Percentiles rank a stretch among this genome's conserved stretches.
phyloP scores from a whole-genome alignment of 1,140 invertebrate species.

The Tyrophagus putrescentiae region DNA sequence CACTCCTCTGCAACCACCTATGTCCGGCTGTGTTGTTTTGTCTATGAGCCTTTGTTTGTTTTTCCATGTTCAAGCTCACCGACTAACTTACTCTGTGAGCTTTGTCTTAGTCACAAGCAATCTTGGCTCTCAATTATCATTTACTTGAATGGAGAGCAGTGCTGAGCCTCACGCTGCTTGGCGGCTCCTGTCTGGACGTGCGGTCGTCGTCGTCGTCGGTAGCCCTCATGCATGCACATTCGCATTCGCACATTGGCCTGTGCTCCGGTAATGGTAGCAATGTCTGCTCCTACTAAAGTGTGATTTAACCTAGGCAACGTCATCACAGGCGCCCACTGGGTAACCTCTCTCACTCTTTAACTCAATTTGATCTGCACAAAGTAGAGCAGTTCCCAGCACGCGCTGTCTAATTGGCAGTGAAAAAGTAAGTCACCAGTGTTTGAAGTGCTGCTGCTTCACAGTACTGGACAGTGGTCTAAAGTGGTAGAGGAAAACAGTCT shows the following conservation, averaged over 20 bases:
- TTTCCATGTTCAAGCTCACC: not conserved
- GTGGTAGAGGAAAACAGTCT: too few relatives aligned
- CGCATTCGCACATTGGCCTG: too few relatives aligned
- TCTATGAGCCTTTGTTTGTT: conserved; percentile 16
- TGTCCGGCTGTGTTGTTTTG: not conserved
- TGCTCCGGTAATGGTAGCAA: too few relatives aligned
- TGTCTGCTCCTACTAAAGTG: too few relatives aligned
- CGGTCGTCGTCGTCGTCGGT: too few relatives aligned
- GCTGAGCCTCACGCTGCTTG: not conserved
- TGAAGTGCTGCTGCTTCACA: too few relatives aligned
- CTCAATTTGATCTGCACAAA: not conserved
- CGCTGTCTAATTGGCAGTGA: not conserved
- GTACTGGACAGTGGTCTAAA: not conserved
- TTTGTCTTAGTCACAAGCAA: not conserved
- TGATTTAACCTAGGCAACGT: too few relatives aligned
- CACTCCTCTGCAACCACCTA: not conserved
- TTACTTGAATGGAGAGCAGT: not conserved
- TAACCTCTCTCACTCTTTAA: too few relatives aligned
- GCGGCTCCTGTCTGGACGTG: too few relatives aligned
- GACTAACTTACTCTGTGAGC: too few relatives aligned
- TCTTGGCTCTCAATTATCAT: conserved; percentile 10
- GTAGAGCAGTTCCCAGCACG: not conserved
- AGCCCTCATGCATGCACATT: too few relatives aligned
- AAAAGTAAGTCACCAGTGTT: not conserved
- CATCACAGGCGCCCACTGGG: too few relatives aligned